Conservation (phyloP, 2,797 vertebrate genomes). For the Tokudaia muenninki region DNA sequence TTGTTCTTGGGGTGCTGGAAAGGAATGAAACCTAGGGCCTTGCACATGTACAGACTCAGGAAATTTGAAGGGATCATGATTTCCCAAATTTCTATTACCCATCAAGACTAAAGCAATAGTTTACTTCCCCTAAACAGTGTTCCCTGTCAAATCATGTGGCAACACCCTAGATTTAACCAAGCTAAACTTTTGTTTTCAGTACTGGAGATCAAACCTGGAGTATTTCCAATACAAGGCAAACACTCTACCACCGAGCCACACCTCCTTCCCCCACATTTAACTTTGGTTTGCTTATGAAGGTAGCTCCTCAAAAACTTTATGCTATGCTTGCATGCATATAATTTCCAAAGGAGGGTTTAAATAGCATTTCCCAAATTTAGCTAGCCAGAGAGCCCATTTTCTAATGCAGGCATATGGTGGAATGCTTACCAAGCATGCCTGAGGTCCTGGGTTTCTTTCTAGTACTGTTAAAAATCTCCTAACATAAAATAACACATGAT, state of each 20-base stretch:
- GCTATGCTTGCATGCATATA: neutral
- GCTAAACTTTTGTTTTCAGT: neutral
- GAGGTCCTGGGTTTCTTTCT: neutral
- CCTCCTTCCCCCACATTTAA: neutral
- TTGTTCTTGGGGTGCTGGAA: neutral
- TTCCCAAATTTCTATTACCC: constrained; percentile 8
- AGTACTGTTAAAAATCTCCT: neutral
- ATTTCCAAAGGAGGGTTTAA: neutral
- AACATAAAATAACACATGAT: constrained; percentile 13
- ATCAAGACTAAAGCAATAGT: neutral
- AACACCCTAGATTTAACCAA: neutral
- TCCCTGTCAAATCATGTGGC: neutral
- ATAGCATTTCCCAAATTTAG: neutral
- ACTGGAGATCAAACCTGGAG: neutral
- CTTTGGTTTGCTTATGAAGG: constrained; percentile 10
- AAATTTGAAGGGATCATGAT: constrained; percentile 13
- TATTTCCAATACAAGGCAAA: neutral
- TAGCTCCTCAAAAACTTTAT: neutral
- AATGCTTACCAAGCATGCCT: neutral
- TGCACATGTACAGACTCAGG: neutral
- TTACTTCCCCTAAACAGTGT: neutral
- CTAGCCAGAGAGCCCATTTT: constrained; percentile 10
- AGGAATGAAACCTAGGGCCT: neutral
- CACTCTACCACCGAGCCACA: neutral
- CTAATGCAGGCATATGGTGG: neutral